Evolutionary conservation across 2,888 invertebrate species (phyloP).

Genomic region (Eremobia ochroleuca): DNA sequence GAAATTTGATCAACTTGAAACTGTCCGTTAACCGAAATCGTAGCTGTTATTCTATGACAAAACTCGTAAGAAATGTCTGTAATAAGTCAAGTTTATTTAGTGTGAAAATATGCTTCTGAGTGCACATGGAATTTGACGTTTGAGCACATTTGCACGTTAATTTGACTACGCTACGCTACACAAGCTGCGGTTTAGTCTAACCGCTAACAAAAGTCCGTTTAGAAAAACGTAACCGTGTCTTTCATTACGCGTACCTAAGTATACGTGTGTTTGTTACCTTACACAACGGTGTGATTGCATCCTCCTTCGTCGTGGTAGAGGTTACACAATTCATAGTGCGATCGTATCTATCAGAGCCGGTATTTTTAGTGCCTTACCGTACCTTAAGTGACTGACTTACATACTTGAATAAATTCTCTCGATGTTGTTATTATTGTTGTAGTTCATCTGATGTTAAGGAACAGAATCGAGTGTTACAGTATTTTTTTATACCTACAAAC

Average conservation of each 20-base stretch:
- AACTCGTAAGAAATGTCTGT: not conserved
- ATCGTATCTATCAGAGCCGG: conserved; percentile 63
- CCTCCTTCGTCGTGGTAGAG: conserved; percentile 44
- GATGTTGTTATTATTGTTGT: conserved; percentile 38
- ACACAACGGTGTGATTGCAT: conserved; percentile 54
- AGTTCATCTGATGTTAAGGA: conserved; percentile 14
- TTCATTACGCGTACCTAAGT: not conserved
- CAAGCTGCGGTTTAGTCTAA: not conserved
- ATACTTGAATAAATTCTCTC: conserved; percentile 52
- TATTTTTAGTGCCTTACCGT: conserved; percentile 67
- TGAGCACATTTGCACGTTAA: too few species aligned
- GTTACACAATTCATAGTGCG: conserved; percentile 62
- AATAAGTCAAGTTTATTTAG: too few species aligned
- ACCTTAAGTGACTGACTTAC: conserved; percentile 58
- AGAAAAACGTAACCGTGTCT: not conserved
- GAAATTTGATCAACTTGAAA: too few species aligned
- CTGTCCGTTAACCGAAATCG: too few species aligned
- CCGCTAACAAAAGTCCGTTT: not conserved
- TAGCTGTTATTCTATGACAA: not conserved
- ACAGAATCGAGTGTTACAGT: not conserved
- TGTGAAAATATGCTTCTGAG: too few species aligned
- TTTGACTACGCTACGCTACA: not conserved
- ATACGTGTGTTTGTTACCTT: not conserved
- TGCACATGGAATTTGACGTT: too few species aligned
- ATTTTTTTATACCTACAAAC: not conserved